These are phyloP conservation scores for Zoanthus gigantus DNA, from an alignment of 92 coral and sea anemone genomes.

Conservation along the genomic window DNA sequence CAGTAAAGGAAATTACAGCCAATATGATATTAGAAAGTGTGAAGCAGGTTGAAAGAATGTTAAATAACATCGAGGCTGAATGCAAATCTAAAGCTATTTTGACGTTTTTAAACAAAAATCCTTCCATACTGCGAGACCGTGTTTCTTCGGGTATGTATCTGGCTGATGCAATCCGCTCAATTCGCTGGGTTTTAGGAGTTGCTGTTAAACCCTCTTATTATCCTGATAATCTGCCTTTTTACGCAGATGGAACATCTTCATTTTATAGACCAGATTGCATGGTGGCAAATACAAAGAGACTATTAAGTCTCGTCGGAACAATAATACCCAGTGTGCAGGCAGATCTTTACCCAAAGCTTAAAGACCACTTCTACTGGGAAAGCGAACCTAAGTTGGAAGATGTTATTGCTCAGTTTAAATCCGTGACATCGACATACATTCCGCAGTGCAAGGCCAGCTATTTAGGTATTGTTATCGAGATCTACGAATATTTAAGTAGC, in stretches of 20 bases:
- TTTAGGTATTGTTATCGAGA: constrained; percentile 13
- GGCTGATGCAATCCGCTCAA: constrained; percentile 9
- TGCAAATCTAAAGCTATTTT: constrained; percentile 29
- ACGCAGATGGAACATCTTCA: neutral
- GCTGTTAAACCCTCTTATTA: constrained; percentile 19
- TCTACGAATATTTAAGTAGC: constrained; percentile 31
- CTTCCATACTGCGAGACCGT: constrained; percentile 22
- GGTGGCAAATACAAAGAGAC: constrained; percentile 27
- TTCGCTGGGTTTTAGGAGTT: constrained; percentile 28
- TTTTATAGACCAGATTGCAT: constrained; percentile 31
- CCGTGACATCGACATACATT: constrained; percentile 10
- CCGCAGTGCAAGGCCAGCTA: constrained; percentile 38
- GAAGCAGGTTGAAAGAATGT: neutral
- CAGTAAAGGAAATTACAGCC: constrained; percentile 26
- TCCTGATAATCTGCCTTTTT: constrained; percentile 26
- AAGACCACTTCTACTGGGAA: constrained; percentile 25
- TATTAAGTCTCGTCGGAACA: constrained; percentile 38
- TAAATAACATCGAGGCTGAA: neutral
- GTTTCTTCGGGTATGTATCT: constrained; percentile 8
- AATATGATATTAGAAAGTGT: constrained; percentile 25
- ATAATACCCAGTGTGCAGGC: constrained; percentile 31
- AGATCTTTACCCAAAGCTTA: constrained; percentile 22
- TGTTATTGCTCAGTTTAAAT: constrained; percentile 18
- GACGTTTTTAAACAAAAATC: constrained; percentile 20
- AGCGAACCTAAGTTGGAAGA: constrained; percentile 27